Evolutionary conservation across 2,113 vertebrate species (phyloP).

Genomic region (Toxotes chatareus): DNA sequence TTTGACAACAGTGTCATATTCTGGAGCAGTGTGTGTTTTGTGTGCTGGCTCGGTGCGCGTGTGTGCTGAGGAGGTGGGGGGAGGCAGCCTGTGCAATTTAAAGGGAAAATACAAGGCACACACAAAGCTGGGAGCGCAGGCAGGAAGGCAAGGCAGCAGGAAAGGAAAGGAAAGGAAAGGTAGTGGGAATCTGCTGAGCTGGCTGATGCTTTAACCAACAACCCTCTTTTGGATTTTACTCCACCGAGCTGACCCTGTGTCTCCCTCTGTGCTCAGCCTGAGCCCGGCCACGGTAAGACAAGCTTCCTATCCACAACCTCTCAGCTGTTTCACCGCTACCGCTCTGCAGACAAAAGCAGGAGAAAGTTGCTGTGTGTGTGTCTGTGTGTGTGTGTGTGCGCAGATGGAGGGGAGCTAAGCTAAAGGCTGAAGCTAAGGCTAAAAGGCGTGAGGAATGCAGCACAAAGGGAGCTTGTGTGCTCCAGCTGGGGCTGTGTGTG

Average conservation of each 20-base stretch:
- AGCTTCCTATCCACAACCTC: slow-evolving; percentile 44
- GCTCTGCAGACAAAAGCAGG: slow-evolving; percentile 75
- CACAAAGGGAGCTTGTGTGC: slow-evolving; percentile 85
- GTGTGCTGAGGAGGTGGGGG: slow-evolving; percentile 63
- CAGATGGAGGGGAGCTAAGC: slow-evolving; percentile 74
- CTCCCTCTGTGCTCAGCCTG: slow-evolving; percentile 39
- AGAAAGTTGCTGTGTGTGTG: slow-evolving; percentile 72
- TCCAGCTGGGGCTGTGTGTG: slow-evolving; percentile 76
- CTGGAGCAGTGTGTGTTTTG: slow-evolving; percentile 65
- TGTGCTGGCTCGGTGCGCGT: slow-evolving; percentile 59
- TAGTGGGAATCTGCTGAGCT: slow-evolving; percentile 82
- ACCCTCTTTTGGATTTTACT: slow-evolving; percentile 72
- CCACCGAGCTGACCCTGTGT: slow-evolving; percentile 42
- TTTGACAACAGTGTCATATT: slow-evolving; percentile 72
- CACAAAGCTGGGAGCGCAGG: slow-evolving; percentile 79
- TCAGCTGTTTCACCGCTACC: slow-evolving; percentile 60
- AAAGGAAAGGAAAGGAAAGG: slow-evolving; percentile 51
- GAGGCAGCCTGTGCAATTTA: slow-evolving; percentile 75
- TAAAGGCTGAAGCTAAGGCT: slow-evolving; percentile 76
- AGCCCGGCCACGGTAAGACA: slow-evolving; percentile 81
- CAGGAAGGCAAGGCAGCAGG: slow-evolving; percentile 58
- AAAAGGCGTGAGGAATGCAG: slow-evolving; percentile 78
- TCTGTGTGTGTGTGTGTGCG: slow-evolving; percentile 45
- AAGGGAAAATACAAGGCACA: slow-evolving; percentile 80
- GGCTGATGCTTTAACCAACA: slow-evolving; percentile 69